Base-by-base conservation (phyloP, 1,140 invertebrate species). In the Pseudomyrmex cubaensis region DNA sequence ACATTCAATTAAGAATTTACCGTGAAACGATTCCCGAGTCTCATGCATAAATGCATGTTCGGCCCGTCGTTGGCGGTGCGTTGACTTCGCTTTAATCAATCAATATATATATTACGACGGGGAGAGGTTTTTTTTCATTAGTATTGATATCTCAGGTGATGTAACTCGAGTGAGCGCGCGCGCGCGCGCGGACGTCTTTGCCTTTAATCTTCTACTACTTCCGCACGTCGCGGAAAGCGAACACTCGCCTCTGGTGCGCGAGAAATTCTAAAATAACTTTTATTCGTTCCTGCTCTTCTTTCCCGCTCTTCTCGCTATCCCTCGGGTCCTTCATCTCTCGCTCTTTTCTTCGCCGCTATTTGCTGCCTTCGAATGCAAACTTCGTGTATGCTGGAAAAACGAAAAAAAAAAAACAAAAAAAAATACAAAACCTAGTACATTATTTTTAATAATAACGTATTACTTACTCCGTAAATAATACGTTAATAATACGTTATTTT, bases 1-100 rank as follows among this genome's bases (percentile, higher is more conserved):
- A 35, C 12, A 50, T 72, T 48, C 54, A 61, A 80, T 80, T 80
- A 72, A 80, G 66, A 80, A 80, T 80, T 59, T 80, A 80, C 5
- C 35, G 22, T 35, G 44, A 50, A 67, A 70, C 57, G 22, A 13
- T 72, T 70, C 15, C 10, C 13, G 15, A 17, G 67, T n/a, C 35
- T 70, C 64, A 78, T 78, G 54, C 54, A 80, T 72, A 72, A 80
- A 80, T 72, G 54, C 20, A 78, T 78, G 35, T 22, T 48, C 20
- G 15, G 25, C 35, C 12, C 0, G 35, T 35, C 35, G 35, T 35
- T 35, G 5, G 35, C 7, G 35, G 20, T 78, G 22, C 66, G 35
- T 15, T 20, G 76, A 59, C 76, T 72, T 50, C 48, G 61, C n/a
- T 52, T 54, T 35, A 48, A 72, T 72, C 76, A 61, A 70, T 72